Conservation (phyloP, 1,140 invertebrate species). For the Drosophila nigromelanica region DNA sequence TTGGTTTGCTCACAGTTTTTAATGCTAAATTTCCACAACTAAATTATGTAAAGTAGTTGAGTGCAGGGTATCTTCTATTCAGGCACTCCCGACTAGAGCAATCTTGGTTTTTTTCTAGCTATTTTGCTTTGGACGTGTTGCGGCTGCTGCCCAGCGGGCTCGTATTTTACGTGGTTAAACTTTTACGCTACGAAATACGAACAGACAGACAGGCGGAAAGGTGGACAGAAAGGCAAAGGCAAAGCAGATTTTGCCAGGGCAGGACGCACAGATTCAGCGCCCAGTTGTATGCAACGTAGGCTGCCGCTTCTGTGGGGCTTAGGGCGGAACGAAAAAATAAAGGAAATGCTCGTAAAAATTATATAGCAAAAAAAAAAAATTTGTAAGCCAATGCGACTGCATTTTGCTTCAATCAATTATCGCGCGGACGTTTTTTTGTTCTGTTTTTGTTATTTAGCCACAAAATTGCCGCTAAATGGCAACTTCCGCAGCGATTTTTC, state of each 20-base stretch:
- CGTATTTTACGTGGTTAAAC: constrained; percentile 71
- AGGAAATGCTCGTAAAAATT: constrained; percentile 1
- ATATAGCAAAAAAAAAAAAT: constrained; percentile 6
- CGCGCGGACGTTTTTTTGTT: constrained; percentile 16
- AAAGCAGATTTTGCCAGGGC: constrained; percentile 44
- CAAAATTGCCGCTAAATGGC: constrained; percentile 72
- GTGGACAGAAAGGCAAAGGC: constrained; percentile 48
- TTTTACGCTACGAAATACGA: constrained; percentile 54
- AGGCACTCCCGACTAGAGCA: no score
- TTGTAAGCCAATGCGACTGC: constrained; percentile 39
- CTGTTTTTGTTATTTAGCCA: constrained; percentile 34
- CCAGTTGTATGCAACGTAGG: constrained; percentile 29
- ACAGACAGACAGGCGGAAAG: constrained; percentile 46
- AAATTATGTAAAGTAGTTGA: no score
- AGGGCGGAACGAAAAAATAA: constrained; percentile 16
- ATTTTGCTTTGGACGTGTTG: constrained; percentile 33
- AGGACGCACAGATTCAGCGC: constrained; percentile 52
- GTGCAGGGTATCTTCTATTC: not conserved
- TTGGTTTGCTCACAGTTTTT: no score
- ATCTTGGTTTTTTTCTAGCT: not conserved
- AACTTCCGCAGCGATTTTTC: constrained; percentile 75
- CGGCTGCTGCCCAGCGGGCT: constrained; percentile 50
- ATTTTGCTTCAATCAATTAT: constrained; percentile 74
- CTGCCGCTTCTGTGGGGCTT: constrained; percentile 33
- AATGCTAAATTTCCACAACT: no score